A percentile compares a stretch with the other conserved stretches of the same genome.
Evolutionary conservation across 1,140 invertebrate genomes (phyloP).

Genomic region (Zaprionus capensis): DNA sequence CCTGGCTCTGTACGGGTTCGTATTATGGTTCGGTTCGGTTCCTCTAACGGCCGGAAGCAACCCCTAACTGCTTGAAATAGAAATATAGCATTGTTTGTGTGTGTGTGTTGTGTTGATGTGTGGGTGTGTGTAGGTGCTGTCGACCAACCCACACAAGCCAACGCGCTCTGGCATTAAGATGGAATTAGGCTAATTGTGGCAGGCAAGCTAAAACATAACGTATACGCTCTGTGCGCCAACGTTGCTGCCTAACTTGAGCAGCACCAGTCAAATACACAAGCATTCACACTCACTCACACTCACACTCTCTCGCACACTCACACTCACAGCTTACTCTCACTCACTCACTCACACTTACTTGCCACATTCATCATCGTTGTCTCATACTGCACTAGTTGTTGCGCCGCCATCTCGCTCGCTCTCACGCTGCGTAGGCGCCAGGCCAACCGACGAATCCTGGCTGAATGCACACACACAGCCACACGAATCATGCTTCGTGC

Average conservation of each 20-base stretch:
- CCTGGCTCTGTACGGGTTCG: slow-evolving; percentile 6
- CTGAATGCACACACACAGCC: slow-evolving; percentile 40
- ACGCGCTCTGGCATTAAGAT: slow-evolving; percentile 15
- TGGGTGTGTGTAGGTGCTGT: slow-evolving; percentile 66
- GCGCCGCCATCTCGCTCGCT: slow-evolving; percentile 45
- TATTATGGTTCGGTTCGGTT: slow-evolving; percentile 10
- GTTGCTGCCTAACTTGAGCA: slow-evolving; percentile 19
- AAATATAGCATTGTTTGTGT: slow-evolving; percentile 31
- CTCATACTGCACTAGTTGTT: slow-evolving; percentile 17
- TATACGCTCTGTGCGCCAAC: slow-evolving; percentile 33
- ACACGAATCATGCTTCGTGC: slow-evolving; percentile 2
- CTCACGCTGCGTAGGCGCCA: slow-evolving; percentile 14
- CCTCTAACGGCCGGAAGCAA: slow-evolving; percentile 72
- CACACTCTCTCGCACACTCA: not conserved
- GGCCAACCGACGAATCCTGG: slow-evolving; percentile 61
- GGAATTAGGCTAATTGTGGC: slow-evolving; percentile 73
- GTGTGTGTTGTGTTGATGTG: not conserved
- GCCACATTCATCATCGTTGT: slow-evolving; percentile 34
- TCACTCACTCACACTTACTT: not conserved
- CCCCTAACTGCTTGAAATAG: slow-evolving; percentile 69
- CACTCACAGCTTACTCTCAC: not conserved
- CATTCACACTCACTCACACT: not conserved
- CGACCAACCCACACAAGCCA: slow-evolving; percentile 74
- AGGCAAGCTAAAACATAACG: slow-evolving; percentile 29
- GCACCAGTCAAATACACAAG: slow-evolving; percentile 1